Evolutionary conservation across 2,797 vertebrate genomes (phyloP).

Genomic region (Gadopsis bispinosus): DNA sequence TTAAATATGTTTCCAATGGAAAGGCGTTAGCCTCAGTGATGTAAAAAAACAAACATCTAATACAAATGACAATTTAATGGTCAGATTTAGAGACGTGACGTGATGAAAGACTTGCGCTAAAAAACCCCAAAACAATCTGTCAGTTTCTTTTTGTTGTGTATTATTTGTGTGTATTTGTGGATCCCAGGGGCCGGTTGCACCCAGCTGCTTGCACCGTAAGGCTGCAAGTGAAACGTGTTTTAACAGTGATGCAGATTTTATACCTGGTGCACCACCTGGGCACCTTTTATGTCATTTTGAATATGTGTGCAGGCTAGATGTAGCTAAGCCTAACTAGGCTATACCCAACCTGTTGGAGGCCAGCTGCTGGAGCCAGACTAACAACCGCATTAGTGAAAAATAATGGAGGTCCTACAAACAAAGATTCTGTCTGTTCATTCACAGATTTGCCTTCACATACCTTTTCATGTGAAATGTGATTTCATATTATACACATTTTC

Average conservation of each 20-base stretch:
- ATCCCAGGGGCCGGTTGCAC: neutral
- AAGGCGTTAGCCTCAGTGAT: no score
- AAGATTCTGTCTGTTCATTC: neutral
- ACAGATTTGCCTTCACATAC: neutral
- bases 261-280: neutral
- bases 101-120: neutral
- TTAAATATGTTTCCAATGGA: neutral
- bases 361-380: slow-evolving; percentile 4
- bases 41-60: neutral
- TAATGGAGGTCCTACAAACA: neutral
- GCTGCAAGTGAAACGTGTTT: slow-evolving; percentile 10
- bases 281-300: neutral
- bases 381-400: neutral
- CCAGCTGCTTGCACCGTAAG: neutral
- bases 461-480: neutral
- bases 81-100: neutral
- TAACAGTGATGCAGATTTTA: neutral
- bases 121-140: neutral
- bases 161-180: neutral
- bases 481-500: neutral
- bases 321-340: neutral
- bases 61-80: neutral
- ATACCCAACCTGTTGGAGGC: neutral
- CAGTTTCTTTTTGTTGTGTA: neutral
- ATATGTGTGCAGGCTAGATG: neutral